A percentile compares a stretch with the other conserved stretches of the same genome.
phyloP scores from a whole-genome alignment of 1,140 invertebrate species.

The Archivesica marissinica region DNA sequence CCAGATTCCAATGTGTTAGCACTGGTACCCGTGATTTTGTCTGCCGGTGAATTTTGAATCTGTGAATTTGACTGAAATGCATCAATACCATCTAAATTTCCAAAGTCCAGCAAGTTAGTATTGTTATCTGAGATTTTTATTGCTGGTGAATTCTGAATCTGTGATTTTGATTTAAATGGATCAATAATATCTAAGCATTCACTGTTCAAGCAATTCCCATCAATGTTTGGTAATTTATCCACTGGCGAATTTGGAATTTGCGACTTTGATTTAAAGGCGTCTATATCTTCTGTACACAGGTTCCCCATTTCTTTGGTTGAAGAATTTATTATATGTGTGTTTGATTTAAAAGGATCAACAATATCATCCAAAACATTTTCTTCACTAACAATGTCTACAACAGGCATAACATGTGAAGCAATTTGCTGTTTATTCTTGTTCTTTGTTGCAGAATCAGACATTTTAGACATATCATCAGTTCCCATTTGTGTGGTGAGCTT shows the following conservation, averaged over 20 bases:
- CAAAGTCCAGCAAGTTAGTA: neutral
- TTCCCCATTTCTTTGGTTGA: neutral
- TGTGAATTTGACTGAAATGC: conserved; percentile 48
- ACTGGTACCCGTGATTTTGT: neutral
- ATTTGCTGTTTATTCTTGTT: too few relatives aligned
- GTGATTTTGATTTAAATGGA: conserved; percentile 38
- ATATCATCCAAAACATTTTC: neutral
- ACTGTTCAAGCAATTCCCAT: neutral
- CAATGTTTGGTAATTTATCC: neutral
- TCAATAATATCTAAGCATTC: conserved; percentile 2
- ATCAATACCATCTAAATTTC: conserved; percentile 42
- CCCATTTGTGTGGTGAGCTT: conserved; percentile 33
- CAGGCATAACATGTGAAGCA: neutral
- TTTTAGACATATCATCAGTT: too few relatives aligned
- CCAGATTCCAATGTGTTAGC: neutral
- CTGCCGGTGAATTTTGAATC: conserved; percentile 29
- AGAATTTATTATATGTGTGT: conserved; percentile 25
- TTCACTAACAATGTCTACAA: too few relatives aligned
- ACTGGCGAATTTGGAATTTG: conserved; percentile 34
- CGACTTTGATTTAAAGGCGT: conserved; percentile 38
- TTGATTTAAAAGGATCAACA: conserved; percentile 4
- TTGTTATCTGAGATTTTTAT: neutral
- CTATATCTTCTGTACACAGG: neutral
- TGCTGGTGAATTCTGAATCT: conserved; percentile 41
- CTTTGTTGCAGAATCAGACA: too few relatives aligned